Base-by-base conservation (phyloP, 2,113 vertebrate species). In the Sphyrna mokarran region DNA sequence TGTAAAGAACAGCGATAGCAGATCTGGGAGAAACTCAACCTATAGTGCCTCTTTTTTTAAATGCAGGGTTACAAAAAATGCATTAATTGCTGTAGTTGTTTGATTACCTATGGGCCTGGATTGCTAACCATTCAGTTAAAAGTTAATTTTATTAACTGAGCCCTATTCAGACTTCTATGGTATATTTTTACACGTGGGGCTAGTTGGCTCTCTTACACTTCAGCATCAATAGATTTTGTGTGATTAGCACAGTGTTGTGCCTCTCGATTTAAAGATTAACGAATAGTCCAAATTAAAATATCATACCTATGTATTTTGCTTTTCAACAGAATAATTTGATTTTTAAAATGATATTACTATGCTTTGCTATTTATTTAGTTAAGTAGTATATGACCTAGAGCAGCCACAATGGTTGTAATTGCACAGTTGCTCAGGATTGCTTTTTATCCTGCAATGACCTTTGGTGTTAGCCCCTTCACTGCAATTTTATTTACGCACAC, bases 401-500 rank as follows among this genome's bases (percentile, higher is more conserved):
- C 68, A 70, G 29, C 66, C 43, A 95, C 68, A 70, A 33, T 72
- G 40, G 29, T 11, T 95, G 63, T 23, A 95, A 29, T 43, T 70
- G 37, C 94, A 40, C 16, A 7, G 40, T 72, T 95, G 43, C 69
- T 95, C 33, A 13, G 94, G 43, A 94, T 54, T 95, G 68, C 37
- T 72, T 48, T 68, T 97, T 97, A 97, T 97, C 97, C 97, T 97
- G 96, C 97, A 70, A 96, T 98, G 98, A 98, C 98, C 98, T 98
- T 98, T 97, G 97, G 97, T 97, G 97, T 98, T 97, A 97, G 97
- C 97, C 97, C 97, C 97, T 96, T 96, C 96, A 97, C 98, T 98
- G 98, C 98, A 98, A 97, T 98, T 98, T 98, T 98, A 97, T 97
- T 97, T 98, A 97, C 97, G 97, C 97, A 98, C 96, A 95, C 97